Conservation (phyloP, 2,888 invertebrate genomes). For the Coecobrya sp. region DNA sequence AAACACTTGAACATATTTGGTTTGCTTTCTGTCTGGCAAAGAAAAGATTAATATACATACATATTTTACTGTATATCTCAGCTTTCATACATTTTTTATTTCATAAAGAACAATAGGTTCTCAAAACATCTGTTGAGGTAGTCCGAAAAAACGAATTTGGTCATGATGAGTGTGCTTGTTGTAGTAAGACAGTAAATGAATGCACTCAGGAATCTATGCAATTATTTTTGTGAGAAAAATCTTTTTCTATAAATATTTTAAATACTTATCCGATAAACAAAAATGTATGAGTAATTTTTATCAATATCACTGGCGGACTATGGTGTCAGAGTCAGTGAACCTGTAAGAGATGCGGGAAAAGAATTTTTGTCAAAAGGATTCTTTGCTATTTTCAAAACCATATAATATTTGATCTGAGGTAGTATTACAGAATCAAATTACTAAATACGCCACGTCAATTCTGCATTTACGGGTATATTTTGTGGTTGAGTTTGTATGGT, state of each 20-base stretch:
- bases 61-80: background rate
- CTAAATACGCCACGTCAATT: no score
- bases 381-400: background rate
- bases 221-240: background rate
- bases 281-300: slow-evolving; percentile 39
- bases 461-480: no score
- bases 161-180: background rate
- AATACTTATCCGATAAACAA: slow-evolving; percentile 10
- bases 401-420: no score
- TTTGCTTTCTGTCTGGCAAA: background rate
- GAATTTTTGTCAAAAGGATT: background rate
- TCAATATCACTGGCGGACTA: background rate
- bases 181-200: background rate
- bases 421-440: no score
- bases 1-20: background rate
- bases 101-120: background rate
- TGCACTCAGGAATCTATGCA: background rate
- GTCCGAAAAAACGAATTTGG: background rate
- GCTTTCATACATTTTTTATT: background rate
- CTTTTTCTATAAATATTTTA: background rate
- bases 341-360: background rate
- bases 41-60: background rate
- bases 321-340: background rate
- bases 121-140: slow-evolving; percentile 25
- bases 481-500: no score